phyloP scores from a whole-genome alignment of 2,797 vertebrate genomes.

The Lophotriccus pileatus region DNA sequence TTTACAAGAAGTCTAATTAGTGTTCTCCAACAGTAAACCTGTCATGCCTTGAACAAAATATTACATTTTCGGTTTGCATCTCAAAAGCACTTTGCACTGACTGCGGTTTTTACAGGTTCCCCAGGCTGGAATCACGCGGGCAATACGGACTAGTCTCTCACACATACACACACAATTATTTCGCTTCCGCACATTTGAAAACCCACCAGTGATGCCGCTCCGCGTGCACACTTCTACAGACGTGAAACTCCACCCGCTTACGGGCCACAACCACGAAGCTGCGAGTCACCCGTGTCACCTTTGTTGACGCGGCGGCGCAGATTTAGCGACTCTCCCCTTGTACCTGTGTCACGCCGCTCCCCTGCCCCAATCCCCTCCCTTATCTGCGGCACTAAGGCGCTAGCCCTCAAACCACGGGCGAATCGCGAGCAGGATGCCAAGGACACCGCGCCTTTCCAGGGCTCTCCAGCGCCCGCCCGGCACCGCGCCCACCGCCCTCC shows the following conservation, averaged over 20 bases:
- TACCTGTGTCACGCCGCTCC: not conserved
- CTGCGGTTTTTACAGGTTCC: not conserved
- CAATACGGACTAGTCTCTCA: fast-evolving
- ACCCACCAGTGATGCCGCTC: not conserved
- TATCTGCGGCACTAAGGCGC: not conserved
- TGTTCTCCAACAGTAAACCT: not conserved
- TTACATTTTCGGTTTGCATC: not conserved
- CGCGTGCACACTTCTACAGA: not conserved
- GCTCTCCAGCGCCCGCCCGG: not conserved
- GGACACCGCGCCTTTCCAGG: not conserved
- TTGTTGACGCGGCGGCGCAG: not conserved
- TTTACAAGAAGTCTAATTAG: not conserved
- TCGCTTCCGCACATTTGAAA: not conserved
- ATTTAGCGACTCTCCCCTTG: not conserved
- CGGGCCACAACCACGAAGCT: not conserved
- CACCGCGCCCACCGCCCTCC: not conserved
- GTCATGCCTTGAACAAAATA: not conserved
- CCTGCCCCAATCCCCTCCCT: not conserved
- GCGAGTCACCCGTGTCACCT: not conserved
- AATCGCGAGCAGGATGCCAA: not conserved
- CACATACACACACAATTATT: not conserved
- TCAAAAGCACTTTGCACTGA: not conserved
- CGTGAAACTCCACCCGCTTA: not conserved
- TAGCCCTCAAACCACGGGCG: not conserved
- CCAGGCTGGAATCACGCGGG: not conserved